These are phyloP conservation scores for Apoda limacodes DNA, from an alignment of 2,888 invertebrate genomes.

Conservation along the genomic window DNA sequence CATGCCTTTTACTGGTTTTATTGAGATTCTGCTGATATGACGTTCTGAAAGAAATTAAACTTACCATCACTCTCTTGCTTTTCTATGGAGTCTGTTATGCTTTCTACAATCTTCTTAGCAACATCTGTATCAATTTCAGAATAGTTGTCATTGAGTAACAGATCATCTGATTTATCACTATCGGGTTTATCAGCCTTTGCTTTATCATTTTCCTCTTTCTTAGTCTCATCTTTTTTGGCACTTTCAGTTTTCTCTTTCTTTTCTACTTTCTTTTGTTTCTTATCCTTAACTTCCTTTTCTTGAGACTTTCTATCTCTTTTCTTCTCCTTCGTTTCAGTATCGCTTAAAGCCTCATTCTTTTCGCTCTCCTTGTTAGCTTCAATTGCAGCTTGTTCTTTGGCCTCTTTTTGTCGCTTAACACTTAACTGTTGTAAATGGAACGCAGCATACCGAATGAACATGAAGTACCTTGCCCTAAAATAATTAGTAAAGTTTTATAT, in stretches of 20 bases:
- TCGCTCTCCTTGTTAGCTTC: slow-evolving; percentile 49
- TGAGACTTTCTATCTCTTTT: slow-evolving; percentile 32
- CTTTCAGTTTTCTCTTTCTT: slow-evolving; percentile 36
- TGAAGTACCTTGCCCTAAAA: slow-evolving; percentile 84
- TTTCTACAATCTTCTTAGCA: slow-evolving; percentile 92
- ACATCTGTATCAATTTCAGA: slow-evolving; percentile 80
- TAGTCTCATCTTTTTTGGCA: slow-evolving; percentile 24
- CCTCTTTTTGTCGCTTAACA: slow-evolving; percentile 63
- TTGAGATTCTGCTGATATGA: too few relatives aligned
- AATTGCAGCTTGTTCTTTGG: slow-evolving; percentile 46
- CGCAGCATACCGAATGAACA: slow-evolving; percentile 96
- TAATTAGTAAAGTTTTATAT: too few relatives aligned
- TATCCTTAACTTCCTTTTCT: slow-evolving; percentile 36
- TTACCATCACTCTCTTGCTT: slow-evolving; percentile 75
- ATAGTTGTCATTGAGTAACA: slow-evolving; percentile 55
- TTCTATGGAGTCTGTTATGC: slow-evolving; percentile 84
- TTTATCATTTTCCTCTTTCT: slow-evolving; percentile 16
- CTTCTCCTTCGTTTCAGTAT: slow-evolving; percentile 33
- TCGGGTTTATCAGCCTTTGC: slow-evolving; percentile 24
- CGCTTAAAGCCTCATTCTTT: slow-evolving; percentile 35
- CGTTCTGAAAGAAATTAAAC: too few relatives aligned
- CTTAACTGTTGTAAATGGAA: slow-evolving; percentile 93
- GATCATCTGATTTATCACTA: slow-evolving; percentile 40
- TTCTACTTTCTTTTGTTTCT: slow-evolving; percentile 45
- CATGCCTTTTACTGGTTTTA: too few relatives aligned